Evolutionary conservation across 53 echinoderm and acorn worm species (phyloP).

Genomic region (Luidia sarsii): DNA sequence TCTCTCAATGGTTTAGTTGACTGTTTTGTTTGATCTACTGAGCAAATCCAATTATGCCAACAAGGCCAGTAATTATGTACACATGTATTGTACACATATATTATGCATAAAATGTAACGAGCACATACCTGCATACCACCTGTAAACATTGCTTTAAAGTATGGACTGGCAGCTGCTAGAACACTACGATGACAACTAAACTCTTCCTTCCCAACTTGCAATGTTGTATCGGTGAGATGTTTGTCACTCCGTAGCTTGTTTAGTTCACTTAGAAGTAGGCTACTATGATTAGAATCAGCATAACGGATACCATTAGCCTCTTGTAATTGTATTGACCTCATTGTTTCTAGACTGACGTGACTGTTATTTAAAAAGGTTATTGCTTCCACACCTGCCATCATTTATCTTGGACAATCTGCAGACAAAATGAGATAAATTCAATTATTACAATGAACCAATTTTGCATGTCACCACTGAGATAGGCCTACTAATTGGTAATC

Average conservation of each 20-base stretch:
- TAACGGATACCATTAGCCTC: slow-evolving; percentile 50
- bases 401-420: too few species aligned
- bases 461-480: too few species aligned
- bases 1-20: too few species aligned
- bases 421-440: too few species aligned
- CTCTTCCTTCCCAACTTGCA: slow-evolving; percentile 43
- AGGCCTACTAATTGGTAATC: too few species aligned
- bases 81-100: too few species aligned
- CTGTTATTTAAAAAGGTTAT: neutral
- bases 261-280: slow-evolving; percentile 50
- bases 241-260: slow-evolving; percentile 53
- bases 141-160: slow-evolving; percentile 80
- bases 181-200: slow-evolving; percentile 79
- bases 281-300: slow-evolving; percentile 69
- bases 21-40: too few species aligned
- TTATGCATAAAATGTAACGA: too few species aligned
- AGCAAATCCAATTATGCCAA: too few species aligned
- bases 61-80: too few species aligned
- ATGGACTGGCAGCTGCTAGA: slow-evolving; percentile 76
- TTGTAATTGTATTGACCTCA: slow-evolving; percentile 15
- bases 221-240: slow-evolving; percentile 66
- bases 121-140: slow-evolving; percentile 65
- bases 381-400: slow-evolving; percentile 10
- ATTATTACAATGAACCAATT: too few species aligned
- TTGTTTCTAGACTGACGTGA: neutral